Evolutionary conservation across 35 echinoderm and acorn worm genomes (phyloP).

Genomic region (Nesometra sesokonis): DNA sequence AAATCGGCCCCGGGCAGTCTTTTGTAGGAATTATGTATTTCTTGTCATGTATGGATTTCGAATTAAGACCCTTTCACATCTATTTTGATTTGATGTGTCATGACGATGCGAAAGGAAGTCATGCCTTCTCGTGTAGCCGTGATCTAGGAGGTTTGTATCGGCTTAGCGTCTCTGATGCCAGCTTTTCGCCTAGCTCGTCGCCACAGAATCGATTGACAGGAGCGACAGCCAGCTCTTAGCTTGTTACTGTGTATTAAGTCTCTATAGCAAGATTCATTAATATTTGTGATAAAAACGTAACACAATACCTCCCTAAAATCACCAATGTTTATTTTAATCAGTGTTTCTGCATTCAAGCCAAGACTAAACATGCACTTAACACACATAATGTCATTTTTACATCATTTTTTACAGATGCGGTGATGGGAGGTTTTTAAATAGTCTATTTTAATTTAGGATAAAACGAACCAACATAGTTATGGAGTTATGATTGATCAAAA

Average conservation of each 20-base stretch:
- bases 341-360: not conserved
- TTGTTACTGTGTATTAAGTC: not conserved
- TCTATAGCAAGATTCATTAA: not conserved
- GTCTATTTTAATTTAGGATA: not conserved
- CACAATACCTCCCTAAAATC: not conserved
- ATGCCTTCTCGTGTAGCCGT: not conserved
- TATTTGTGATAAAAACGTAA: not conserved
- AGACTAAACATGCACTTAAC: not conserved
- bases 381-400: constrained; percentile 1
- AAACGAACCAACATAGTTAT: not conserved
- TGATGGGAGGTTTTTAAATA: not conserved
- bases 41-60: not conserved
- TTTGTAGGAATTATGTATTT: not conserved
- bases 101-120: not conserved
- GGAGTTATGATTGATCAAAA: not conserved
- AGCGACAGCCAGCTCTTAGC: not conserved
- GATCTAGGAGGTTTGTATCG: not conserved
- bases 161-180: not conserved
- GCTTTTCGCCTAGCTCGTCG: not conserved
- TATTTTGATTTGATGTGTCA: not conserved
- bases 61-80: not conserved
- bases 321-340: not conserved
- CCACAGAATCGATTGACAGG: not conserved
- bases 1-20: not conserved
- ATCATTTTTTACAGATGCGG: not conserved